Evolutionary conservation across 2,113 vertebrate genomes (phyloP), one percentile per base, ranked within the genome.

Genomic region (Neopipo cinnamomea): DNA sequence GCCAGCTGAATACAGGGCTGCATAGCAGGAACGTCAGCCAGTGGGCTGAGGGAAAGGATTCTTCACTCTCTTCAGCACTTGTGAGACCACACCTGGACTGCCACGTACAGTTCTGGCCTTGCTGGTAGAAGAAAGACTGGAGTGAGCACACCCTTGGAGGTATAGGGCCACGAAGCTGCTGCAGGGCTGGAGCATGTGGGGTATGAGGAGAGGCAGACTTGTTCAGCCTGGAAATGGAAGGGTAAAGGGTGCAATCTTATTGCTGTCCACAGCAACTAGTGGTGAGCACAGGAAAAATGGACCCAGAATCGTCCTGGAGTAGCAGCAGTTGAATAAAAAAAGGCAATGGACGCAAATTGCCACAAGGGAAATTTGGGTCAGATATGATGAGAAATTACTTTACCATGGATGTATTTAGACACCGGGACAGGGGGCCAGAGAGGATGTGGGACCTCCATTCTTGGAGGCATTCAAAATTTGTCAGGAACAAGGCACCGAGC

Each of bases 1-100:
- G n/a, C 33, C 58, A 14, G 71, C 33, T 28, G 58, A 1, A 0
- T 8, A 16, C 5, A 14, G 27, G 50, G 58, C 49, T 78, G 13
- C 7, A 2, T 0, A 7, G 72, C 13, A 7, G 44, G 5, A 17
- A 6, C 1, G 2, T 23, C 31, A 49, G 63, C 58, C 72, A 44
- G 53, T 41, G 84, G 59, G 55, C n/a, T 16, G 46, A 49, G 44
- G 8, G 11, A 35, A 71, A 46, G 5, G 33, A 28, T 53, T 30
- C 31, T 56, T 73, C 3, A 0, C 15, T 76, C 8, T 30, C 47
- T n/a, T 62, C 42, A 62, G 62, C 7, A 8, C n/a, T 56, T 33
- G 2, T 35, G 24, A 17, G 33, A 52, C 19, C 61, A 14, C 18
- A 16, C 10, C 20, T 46, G 55, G 10, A 44, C 3, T 11, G 20